Base-by-base conservation (phyloP, 1,140 invertebrate genomes). In the Drosophila persimilis region DNA sequence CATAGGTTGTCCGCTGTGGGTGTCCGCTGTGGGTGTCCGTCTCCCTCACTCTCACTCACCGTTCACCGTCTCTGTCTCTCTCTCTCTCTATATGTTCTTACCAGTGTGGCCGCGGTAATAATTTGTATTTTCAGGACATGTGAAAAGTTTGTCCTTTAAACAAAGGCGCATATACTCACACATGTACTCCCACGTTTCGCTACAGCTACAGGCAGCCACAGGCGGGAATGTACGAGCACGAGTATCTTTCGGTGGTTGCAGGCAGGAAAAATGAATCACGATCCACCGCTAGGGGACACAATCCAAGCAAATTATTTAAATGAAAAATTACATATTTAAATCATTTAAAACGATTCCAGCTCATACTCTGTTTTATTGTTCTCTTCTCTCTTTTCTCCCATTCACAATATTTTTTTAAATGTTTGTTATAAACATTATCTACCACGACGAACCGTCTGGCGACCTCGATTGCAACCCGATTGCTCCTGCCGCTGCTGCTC, bases 91-190 rank as follows among this genome's bases (percentile, higher is more conserved):
- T 8, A 24, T 60, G 62, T 67, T 63, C 65, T 56, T 43, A 56
- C 65, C 63, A 26, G 63, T 31, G 63, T 20, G 24, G 65, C 24
- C 20, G 35, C 56, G 63, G 72, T 75, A 75, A 75, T 75, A 75
- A 67, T 84, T 79, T 77, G 56, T 79, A 67, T 79, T 78, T 73
- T 46, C 73, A 43, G 72, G 73, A 75, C 73, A 59, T 80, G 71
- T 74, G 73, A 81, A 86, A 86, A 86, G 69, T 86, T 86, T 81
- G 83, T 88, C 73, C 73, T 81, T 74, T 59, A 55, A 81, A 88
- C 81, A 88, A 86, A 75, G 70, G 73, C 3, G 3, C 6, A 13
- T 9, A 39, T 5, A 39, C 35, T 3, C 4, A 39, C 31, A 35
- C 1, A 11, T 5, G 64, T 35, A 70, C 59, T 60, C 64, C 63